phyloP scores from a whole-genome alignment of 2,888 invertebrate species.

The Empis livida region DNA sequence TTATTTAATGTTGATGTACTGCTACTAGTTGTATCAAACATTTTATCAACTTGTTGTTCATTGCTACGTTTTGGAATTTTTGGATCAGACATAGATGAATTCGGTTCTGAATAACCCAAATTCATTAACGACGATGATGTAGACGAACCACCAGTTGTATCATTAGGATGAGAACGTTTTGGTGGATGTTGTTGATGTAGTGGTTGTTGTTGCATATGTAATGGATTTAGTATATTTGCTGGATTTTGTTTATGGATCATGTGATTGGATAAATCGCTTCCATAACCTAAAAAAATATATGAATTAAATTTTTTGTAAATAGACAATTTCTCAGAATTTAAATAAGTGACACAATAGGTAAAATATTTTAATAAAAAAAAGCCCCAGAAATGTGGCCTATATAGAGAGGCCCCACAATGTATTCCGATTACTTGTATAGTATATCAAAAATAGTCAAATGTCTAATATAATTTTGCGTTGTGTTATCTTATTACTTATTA shows the following conservation, averaged over 20 bases:
- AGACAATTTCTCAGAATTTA: too few species aligned
- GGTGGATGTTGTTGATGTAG: not conserved
- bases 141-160: slow-evolving; percentile 5
- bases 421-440: too few species aligned
- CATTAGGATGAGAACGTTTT: not conserved
- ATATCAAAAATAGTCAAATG: too few species aligned
- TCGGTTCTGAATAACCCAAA: not conserved
- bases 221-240: too few species aligned
- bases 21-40: slow-evolving; percentile 14
- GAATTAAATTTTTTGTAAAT: too few species aligned
- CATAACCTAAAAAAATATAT: not conserved
- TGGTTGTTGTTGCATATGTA: slow-evolving; percentile 1
- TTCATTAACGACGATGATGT: not conserved
- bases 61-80: not conserved
- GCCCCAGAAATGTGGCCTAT: too few species aligned
- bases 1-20: slow-evolving; percentile 10
- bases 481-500: too few species aligned
- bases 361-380: too few species aligned
- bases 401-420: too few species aligned
- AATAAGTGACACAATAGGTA: too few species aligned
- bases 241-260: not conserved
- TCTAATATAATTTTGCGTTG: too few species aligned
- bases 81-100: not conserved
- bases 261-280: not conserved
- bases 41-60: slow-evolving; percentile 5